phyloP scores from a whole-genome alignment of 1,140 invertebrate species.

The Acromyrmex heyeri region DNA sequence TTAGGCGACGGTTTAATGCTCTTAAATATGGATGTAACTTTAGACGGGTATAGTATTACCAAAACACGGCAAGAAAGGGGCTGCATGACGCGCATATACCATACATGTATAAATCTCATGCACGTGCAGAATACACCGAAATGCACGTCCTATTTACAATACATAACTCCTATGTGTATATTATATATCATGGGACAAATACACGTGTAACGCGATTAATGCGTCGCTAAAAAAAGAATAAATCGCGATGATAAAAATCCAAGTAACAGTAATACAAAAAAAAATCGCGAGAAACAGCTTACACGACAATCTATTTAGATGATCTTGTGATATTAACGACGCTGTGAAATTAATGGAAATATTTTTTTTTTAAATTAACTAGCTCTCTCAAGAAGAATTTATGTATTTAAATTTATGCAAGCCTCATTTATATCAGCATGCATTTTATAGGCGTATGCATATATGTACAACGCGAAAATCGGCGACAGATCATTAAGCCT shows the following conservation, averaged over 20 bases:
- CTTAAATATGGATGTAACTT: slow-evolving; percentile 80
- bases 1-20: slow-evolving; percentile 78
- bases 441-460: background rate
- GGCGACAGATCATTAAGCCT: slow-evolving; percentile 26
- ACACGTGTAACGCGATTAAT: background rate
- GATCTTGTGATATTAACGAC: background rate
- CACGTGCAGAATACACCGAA: background rate
- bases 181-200: background rate
- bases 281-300: background rate
- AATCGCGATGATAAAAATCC: background rate
- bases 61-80: slow-evolving; percentile 78
- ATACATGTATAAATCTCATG: slow-evolving; percentile 12
- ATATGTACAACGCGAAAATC: slow-evolving; percentile 24
- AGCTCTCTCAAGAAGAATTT: background rate
- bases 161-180: background rate
- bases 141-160: slow-evolving; percentile 18
- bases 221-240: background rate
- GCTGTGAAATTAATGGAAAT: background rate
- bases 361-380: background rate
- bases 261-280: background rate
- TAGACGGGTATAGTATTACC: slow-evolving; percentile 84
- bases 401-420: background rate
- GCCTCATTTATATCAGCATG: background rate
- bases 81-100: slow-evolving; percentile 17
- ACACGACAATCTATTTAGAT: background rate